These are phyloP conservation scores for Reinhardtius hippoglossoides DNA, from an alignment of 2,113 vertebrate genomes.

Conservation along the genomic window DNA sequence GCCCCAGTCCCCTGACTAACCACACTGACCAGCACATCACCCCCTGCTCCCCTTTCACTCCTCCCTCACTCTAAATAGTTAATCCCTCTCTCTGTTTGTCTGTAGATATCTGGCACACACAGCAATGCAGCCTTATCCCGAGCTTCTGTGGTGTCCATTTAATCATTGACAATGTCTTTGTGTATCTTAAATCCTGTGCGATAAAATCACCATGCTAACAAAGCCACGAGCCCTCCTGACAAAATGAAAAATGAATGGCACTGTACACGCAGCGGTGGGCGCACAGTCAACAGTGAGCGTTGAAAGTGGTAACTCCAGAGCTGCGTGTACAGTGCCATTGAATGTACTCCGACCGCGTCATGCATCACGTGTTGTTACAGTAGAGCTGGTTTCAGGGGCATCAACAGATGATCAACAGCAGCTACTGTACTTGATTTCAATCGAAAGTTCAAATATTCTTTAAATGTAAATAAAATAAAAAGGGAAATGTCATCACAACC, in stretches of 20 bases:
- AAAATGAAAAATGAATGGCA: not conserved
- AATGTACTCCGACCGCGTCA: not conserved
- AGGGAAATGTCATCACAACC: too few relatives aligned
- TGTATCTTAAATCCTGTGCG: constrained; percentile 61
- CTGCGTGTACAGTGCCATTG: too few relatives aligned
- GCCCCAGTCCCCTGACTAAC: constrained; percentile 8
- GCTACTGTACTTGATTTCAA: too few relatives aligned
- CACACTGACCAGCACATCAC: constrained; percentile 25
- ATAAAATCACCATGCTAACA: constrained; percentile 63
- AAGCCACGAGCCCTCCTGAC: constrained; percentile 34
- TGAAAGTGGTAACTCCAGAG: too few relatives aligned
- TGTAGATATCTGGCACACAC: constrained; percentile 57
- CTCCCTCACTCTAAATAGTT: constrained; percentile 47
- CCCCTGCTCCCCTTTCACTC: not conserved
- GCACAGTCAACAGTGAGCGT: too few relatives aligned
- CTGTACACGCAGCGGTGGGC: too few relatives aligned
- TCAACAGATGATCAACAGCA: too few relatives aligned
- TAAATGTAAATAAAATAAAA: too few relatives aligned
- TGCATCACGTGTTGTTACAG: not conserved
- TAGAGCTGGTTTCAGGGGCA: not conserved
- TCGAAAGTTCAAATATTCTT: too few relatives aligned
- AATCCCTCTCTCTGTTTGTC: constrained; percentile 68
- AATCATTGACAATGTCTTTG: constrained; percentile 75
- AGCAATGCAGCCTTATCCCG: constrained; percentile 55
- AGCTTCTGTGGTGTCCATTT: constrained; percentile 60